phyloP scores from a whole-genome alignment of 1,140 invertebrate genomes.

The Branchinecta lynchi region DNA sequence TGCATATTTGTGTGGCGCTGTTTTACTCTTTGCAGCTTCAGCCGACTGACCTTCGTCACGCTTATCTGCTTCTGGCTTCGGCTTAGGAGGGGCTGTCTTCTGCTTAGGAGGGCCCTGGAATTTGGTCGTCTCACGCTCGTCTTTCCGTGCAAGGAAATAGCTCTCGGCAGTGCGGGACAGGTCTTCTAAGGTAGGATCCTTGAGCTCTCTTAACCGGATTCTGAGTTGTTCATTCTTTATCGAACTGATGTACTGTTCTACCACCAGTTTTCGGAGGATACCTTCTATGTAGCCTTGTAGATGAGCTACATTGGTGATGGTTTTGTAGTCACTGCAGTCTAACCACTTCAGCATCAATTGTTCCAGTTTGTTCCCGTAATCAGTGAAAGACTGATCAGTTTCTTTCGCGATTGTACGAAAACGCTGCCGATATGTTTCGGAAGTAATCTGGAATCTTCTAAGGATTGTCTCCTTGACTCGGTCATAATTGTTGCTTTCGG shows the following conservation, averaged over 20 bases:
- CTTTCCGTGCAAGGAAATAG: not conserved
- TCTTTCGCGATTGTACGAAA: not conserved
- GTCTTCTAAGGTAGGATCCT: not conserved
- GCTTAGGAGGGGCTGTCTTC: not conserved
- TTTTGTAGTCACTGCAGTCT: not conserved
- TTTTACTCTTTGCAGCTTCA: not conserved
- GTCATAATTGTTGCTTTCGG: not conserved
- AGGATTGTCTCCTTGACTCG: not conserved
- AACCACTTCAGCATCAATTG: not conserved
- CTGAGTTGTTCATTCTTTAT: not conserved
- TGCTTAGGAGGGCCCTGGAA: not conserved
- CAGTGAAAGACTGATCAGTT: not conserved
- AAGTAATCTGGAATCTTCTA: not conserved
- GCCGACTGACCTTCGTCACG: not conserved
- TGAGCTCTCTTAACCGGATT: not conserved
- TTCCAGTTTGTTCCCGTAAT: not conserved
- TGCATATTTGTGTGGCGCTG: not conserved
- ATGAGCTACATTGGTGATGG: not conserved
- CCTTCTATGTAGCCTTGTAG: not conserved
- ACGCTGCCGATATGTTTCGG: not conserved
- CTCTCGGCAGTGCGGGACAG: not conserved
- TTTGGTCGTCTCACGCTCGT: not conserved
- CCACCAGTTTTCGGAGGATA: not conserved
- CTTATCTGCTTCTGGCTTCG: not conserved
- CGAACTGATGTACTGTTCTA: not conserved